Conservation (phyloP, 1,140 invertebrate species). For the Saccostrea cuccullata region DNA sequence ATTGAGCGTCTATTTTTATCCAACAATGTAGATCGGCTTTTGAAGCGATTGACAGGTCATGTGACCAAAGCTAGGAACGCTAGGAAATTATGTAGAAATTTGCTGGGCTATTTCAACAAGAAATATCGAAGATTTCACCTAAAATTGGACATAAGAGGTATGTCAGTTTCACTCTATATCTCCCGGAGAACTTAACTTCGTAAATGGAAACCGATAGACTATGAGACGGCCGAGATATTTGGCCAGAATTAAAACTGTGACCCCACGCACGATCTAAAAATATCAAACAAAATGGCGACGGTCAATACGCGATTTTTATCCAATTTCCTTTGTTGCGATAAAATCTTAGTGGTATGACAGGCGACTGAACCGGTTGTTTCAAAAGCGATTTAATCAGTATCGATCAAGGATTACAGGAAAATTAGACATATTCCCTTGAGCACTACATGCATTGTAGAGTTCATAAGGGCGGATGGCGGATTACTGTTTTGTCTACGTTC, state of each 20-base stretch:
- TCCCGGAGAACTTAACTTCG: slow-evolving; percentile 39
- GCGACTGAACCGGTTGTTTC: neutral
- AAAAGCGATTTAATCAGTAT: neutral
- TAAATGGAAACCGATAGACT: neutral
- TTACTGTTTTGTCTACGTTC: neutral
- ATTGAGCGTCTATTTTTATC: slow-evolving; percentile 17
- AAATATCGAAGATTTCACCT: slow-evolving; percentile 32
- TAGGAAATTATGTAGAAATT: slow-evolving; percentile 34
- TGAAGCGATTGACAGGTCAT: slow-evolving; percentile 37
- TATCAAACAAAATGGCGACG: slow-evolving; percentile 49
- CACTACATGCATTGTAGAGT: neutral
- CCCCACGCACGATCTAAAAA: slow-evolving; percentile 46
- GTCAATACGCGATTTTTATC: slow-evolving; percentile 32
- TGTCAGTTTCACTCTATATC: slow-evolving; percentile 4
- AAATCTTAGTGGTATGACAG: neutral
- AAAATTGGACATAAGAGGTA: slow-evolving; percentile 37
- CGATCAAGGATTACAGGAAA: neutral
- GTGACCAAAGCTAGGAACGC: slow-evolving; percentile 37
- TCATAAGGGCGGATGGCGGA: neutral
- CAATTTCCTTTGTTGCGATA: slow-evolving; percentile 29
- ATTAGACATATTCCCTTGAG: neutral
- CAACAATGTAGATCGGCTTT: neutral
- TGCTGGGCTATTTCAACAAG: slow-evolving; percentile 5
- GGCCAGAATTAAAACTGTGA: slow-evolving; percentile 18
- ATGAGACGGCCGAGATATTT: neutral